Base-by-base conservation (phyloP, 2,113 vertebrate species). In the Eurystomus gularis region DNA sequence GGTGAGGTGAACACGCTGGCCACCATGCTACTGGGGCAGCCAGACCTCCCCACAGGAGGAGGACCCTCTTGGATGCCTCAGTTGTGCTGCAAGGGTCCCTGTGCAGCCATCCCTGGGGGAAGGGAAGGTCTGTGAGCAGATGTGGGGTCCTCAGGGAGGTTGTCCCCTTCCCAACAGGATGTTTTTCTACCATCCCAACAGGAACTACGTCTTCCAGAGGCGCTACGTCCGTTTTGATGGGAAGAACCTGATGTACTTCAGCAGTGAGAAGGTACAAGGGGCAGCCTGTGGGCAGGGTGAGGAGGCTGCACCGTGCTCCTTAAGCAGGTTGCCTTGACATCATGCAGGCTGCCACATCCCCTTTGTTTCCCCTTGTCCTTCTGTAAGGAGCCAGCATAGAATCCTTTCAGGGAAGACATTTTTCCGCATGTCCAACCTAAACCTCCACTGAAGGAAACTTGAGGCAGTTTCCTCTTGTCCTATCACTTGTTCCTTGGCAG, bases 201-300 rank as follows among this genome's bases (percentile, higher is more conserved):
- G 99, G 97, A 99, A 99, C 97, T 99, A 99, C 19, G 99, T 99
- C 93, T 99, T 99, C 97, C 99, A 99, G 98, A 99, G 98, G 86
- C 99, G 99, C 71, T 99, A 98, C 6, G 98, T 99, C 93, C 99
- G 99, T 95, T 99, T 99, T 44, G 99, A 99, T 0, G 99, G 99
- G 20, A 99, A 99, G 93, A 99, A 98, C 91, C 97, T 99, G 94
- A 99, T 98, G 99, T 99, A 99, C 96, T 99, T 98, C 71, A 98
- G 98, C 96, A 99, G 97, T 44, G 99, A 99, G 92, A 99, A 99
- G 99, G 99, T 99, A 86, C 7, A 4, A 57, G 33, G 42, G 48
- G 20, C 33, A 46, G 62, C 33, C 18, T 13, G 40, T 0, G 9
- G 49, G 37, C 21, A 48, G 46, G 60, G 37, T 6, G 49, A 54